A percentile compares a stretch with the other conserved stretches of the same genome.
phyloP scores from a whole-genome alignment of 1,140 invertebrate species.

The Wasmannia auropunctata region DNA sequence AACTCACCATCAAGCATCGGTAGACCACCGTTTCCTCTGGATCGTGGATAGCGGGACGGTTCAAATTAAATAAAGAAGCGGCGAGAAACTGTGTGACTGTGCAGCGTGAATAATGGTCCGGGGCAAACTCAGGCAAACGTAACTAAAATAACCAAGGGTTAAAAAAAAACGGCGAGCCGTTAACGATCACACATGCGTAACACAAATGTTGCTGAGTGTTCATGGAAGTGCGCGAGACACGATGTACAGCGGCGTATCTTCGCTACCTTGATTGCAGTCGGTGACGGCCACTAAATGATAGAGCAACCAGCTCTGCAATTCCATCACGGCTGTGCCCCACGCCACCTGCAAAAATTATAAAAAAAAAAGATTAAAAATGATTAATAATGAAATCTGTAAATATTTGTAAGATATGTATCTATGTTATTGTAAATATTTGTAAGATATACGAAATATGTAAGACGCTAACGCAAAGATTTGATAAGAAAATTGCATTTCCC shows the following conservation, averaged over 20 bases:
- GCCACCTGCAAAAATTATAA: conserved; percentile 82
- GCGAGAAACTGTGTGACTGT: conserved; percentile 27
- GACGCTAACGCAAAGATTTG: neutral
- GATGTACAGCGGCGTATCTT: neutral
- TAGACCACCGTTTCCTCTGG: conserved; percentile 76
- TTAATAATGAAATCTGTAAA: neutral
- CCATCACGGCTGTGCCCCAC: conserved; percentile 85
- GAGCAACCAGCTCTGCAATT: conserved; percentile 84
- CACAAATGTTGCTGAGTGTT: conserved; percentile 19
- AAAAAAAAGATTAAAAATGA: neutral
- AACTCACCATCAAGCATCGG: conserved; percentile 84
- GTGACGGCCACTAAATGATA: conserved; percentile 84
- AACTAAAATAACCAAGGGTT: conserved; percentile 76
- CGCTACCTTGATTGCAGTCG: conserved; percentile 84
- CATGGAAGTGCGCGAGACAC: neutral
- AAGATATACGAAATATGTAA: neutral
- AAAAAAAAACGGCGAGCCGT: neutral
- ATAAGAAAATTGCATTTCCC: neutral
- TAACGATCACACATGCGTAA: conserved; percentile 1
- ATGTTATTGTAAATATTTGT: neutral
- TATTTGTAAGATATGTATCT: neutral
- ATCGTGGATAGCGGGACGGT: conserved; percentile 74
- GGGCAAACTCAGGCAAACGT: conserved; percentile 78
- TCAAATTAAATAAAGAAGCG: conserved; percentile 80
- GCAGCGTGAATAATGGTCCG: conserved; percentile 37